Evolutionary conservation across 2,113 vertebrate species (phyloP).

Genomic region (Puntigrus tetrazona): DNA sequence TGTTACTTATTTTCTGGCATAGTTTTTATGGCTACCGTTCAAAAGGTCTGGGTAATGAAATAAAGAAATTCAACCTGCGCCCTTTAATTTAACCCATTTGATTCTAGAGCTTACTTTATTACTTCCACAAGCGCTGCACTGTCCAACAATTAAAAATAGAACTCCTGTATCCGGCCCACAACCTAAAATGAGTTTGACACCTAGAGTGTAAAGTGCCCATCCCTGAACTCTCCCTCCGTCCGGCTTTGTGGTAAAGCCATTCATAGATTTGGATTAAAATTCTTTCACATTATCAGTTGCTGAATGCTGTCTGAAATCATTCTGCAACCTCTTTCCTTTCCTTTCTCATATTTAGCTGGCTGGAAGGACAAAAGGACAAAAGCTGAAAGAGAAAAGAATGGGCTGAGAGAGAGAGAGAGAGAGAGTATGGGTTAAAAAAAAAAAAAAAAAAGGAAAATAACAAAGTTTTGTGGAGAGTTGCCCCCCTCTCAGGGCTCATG

Average conservation of each 20-base stretch:
- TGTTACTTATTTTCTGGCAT: background rate
- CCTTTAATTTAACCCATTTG: background rate
- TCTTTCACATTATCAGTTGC: constrained; percentile 67
- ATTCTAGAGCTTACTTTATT: background rate
- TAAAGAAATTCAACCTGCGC: background rate
- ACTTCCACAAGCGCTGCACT: background rate
- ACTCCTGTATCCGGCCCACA: background rate
- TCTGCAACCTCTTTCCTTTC: constrained; percentile 53
- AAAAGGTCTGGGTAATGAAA: background rate
- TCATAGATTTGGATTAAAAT: constrained; percentile 74
- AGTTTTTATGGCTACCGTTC: background rate
- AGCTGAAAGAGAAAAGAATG: constrained; percentile 39
- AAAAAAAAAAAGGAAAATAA: constrained; percentile 22
- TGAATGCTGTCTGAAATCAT: constrained; percentile 68
- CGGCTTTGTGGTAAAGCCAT: constrained; percentile 46
- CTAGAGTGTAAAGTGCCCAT: constrained; percentile 28
- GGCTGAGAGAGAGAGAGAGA: background rate
- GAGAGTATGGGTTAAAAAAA: background rate
- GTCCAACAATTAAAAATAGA: background rate
- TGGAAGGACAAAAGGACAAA: constrained; percentile 67
- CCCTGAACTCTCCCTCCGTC: constrained; percentile 15
- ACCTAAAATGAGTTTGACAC: constrained; percentile 5
- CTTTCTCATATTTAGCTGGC: constrained; percentile 66
- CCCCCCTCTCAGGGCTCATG: constrained; percentile 45
- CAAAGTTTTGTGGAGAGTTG: constrained; percentile 27